Conservation (phyloP, 1,140 invertebrate genomes). For the Drosophila repletoides region DNA sequence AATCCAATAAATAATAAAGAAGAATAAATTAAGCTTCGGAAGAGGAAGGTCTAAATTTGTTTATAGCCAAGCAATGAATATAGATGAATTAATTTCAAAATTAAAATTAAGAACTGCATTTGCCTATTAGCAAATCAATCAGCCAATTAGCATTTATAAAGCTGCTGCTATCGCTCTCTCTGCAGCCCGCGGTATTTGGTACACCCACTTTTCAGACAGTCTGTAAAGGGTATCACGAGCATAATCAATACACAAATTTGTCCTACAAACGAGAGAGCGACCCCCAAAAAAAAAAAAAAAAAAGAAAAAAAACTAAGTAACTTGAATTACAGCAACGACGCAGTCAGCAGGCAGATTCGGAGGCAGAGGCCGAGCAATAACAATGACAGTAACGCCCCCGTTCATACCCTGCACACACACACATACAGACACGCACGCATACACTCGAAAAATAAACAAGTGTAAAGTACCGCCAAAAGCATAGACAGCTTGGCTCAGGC, state of each 20-base stretch:
- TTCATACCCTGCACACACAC: not conserved
- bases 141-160: too few relatives aligned
- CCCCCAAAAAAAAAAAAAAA: slow-evolving; percentile 52
- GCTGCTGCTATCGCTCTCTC: not conserved
- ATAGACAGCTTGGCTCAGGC: slow-evolving; percentile 74
- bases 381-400: slow-evolving; percentile 75
- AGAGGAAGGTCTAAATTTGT: too few relatives aligned
- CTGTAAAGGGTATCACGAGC: slow-evolving; percentile 21
- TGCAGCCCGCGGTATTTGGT: not conserved
- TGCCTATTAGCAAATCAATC: too few relatives aligned
- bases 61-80: too few relatives aligned
- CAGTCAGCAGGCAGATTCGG: not conserved
- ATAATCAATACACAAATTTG: slow-evolving; percentile 82
- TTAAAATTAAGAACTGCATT: too few relatives aligned
- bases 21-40: too few relatives aligned
- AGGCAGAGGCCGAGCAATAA: slow-evolving; percentile 47
- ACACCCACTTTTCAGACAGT: not conserved
- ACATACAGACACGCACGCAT: not conserved
- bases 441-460: slow-evolving; percentile 63
- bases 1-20: too few relatives aligned
- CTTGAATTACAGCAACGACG: slow-evolving; percentile 47
- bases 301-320: slow-evolving; percentile 39
- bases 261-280: slow-evolving; percentile 76
- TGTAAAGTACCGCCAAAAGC: slow-evolving; percentile 74
- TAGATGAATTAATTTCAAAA: too few relatives aligned